A percentile compares a stretch with the other conserved stretches of the same genome.
Evolutionary conservation across 2,888 invertebrate species (phyloP).

Genomic region (Oasisia sp.): DNA sequence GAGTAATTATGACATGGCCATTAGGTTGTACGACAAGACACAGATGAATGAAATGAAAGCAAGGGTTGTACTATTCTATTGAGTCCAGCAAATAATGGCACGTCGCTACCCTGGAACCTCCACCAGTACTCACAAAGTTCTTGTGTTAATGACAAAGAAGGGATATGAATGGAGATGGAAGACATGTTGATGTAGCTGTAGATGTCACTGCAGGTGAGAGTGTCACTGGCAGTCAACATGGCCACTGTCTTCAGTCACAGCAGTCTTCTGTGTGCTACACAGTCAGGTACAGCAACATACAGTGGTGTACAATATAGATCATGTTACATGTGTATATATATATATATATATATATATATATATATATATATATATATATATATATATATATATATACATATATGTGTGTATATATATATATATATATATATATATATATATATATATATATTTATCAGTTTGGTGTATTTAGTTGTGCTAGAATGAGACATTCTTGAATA

Average conservation of each 20-base stretch:
- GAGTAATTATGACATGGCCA: background rate
- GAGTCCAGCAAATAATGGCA: background rate
- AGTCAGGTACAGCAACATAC: too few relatives aligned
- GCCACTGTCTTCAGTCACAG: background rate
- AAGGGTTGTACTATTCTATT: background rate
- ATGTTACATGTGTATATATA: too few relatives aligned
- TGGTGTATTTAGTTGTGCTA: background rate
- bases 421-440: too few relatives aligned
- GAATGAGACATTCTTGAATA: background rate
- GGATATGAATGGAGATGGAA: background rate
- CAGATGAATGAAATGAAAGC: background rate
- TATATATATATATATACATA: too few relatives aligned
- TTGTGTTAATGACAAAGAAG: constrained; percentile 6
- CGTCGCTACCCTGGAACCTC: background rate
- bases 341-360: too few relatives aligned
- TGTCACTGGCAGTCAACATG: background rate
- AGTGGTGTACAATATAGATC: too few relatives aligned
- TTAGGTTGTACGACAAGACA: background rate
- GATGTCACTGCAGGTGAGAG: background rate
- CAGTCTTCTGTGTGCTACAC: too few relatives aligned
- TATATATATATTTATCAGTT: too few relatives aligned
- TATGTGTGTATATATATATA: too few relatives aligned
- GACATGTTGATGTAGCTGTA: background rate
- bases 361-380: too few relatives aligned
- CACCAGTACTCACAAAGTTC: background rate